Base-by-base conservation (phyloP, 2,113 vertebrate species). In the Vulpes vulpes region DNA sequence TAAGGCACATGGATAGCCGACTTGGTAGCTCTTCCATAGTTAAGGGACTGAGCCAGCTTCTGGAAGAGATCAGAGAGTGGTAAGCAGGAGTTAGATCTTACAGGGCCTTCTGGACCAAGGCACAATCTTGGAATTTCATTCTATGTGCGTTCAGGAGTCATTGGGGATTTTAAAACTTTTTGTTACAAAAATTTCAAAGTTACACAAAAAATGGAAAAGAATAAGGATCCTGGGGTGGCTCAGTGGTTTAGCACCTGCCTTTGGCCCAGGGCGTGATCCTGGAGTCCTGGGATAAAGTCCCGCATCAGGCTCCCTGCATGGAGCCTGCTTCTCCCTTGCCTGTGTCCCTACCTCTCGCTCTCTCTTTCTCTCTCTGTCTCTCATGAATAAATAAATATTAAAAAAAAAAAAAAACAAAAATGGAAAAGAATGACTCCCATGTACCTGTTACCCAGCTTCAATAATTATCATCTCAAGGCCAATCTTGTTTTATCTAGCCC, bases 111-210 rank as follows among this genome's bases (percentile, higher is more conserved):
- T 80, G 73, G 55, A 80, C 14, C 6, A 1, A 79, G 32, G 22
- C 16, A 67, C 27, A 0, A 43, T 88, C 57, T 91, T 93, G 27
- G 17, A 38, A 19, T 57, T 93, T 80, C 91, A 51, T 9, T 74
- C 14, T 62, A 65, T 64, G 0, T 67, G 43, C 19, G n/a, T 30
- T 43, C 25, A 74, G 25, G 59, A 92, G 30, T 10, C 8, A 17
- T 0, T 78, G 32, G n/a, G 6, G 32, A 51, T 64, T 94, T 88
- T 14, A 30, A n/a, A 94, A 32, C 12, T 5, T 95, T 93, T 78
- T 60, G 76, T 81, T 81, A 93, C 27, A 62, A 86, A 96, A 92
- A 64, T 76, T 78, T 64, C 11, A 80, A 80, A 76, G n/a, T 57
- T 43, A 23, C 4, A 38, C n/a, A 84, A 57, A 43, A 83, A 89